These are phyloP conservation scores for Eueides isabella DNA, from an alignment of 1,140 invertebrate species.

Conservation along the genomic window DNA sequence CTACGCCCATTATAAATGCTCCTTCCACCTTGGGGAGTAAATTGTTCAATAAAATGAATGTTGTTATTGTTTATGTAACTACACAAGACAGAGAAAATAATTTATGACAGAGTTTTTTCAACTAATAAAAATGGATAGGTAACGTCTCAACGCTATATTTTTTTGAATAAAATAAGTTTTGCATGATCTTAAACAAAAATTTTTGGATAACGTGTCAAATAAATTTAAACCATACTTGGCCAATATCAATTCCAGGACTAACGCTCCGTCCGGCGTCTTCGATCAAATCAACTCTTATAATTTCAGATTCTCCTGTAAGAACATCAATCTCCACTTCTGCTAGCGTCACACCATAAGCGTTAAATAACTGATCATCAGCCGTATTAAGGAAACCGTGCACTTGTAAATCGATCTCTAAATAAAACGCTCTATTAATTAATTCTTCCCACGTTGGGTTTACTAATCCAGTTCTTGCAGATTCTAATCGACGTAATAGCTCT, in stretches of 20 bases:
- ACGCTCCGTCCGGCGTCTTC: slow-evolving; percentile 89
- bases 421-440: slow-evolving; percentile 82
- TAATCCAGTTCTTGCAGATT: slow-evolving; percentile 83
- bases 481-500: slow-evolving; percentile 81
- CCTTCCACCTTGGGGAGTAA: slow-evolving; percentile 83
- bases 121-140: no score
- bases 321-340: slow-evolving; percentile 90
- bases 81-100: no score
- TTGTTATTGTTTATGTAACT: no score
- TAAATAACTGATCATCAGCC: slow-evolving; percentile 81
- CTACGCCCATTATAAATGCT: slow-evolving; percentile 92
- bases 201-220: no score
- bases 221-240: slow-evolving; percentile 83
- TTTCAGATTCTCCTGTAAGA: slow-evolving; percentile 87
- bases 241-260: slow-evolving; percentile 90
- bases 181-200: no score
- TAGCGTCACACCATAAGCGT: slow-evolving; percentile 83
- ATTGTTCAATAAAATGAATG: background rate
- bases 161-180: no score
- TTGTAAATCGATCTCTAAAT: slow-evolving; percentile 84
- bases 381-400: slow-evolving; percentile 82
- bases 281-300: slow-evolving; percentile 87
- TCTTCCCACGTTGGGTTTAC: slow-evolving; percentile 84
- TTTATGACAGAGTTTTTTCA: no score
- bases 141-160: no score